These are phyloP conservation scores for Crotalus horridus DNA, from an alignment of 2,113 vertebrate genomes.

Conservation along the genomic window DNA sequence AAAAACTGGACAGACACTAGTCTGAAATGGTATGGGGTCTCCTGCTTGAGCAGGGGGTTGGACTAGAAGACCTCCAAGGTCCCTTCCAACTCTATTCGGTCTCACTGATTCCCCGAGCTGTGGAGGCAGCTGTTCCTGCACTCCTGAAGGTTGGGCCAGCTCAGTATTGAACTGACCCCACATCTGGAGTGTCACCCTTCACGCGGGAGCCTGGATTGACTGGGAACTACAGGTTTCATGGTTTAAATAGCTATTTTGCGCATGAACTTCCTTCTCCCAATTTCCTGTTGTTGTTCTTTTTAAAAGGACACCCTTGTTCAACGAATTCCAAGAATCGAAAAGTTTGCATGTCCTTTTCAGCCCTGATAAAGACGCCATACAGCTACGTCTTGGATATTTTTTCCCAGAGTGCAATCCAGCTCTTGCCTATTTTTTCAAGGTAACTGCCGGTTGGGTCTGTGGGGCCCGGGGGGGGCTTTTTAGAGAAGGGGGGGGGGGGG, in stretches of 20 bases:
- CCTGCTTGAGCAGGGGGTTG: too few relatives aligned
- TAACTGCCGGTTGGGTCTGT: background rate
- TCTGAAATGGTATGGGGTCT: too few relatives aligned
- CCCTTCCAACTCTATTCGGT: too few relatives aligned
- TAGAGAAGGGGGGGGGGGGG: too few relatives aligned
- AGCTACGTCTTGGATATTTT: background rate
- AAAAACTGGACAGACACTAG: too few relatives aligned
- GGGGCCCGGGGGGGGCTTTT: too few relatives aligned
- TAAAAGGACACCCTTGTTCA: background rate
- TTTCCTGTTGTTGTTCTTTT: background rate
- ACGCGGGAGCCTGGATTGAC: too few relatives aligned
- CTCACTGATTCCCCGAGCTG: background rate
- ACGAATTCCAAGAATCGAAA: background rate
- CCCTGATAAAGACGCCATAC: background rate
- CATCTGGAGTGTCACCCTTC: background rate
- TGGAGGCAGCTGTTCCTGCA: background rate
- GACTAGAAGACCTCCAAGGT: too few relatives aligned
- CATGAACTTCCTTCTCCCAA: background rate
- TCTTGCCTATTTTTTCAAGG: background rate
- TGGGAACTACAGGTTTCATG: background rate
- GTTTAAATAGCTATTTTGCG: background rate
- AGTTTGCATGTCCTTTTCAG: too few relatives aligned
- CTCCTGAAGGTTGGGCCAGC: background rate
- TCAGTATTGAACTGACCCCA: background rate
- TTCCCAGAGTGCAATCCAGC: background rate